Conservation (phyloP, 2,797 vertebrate species). For the Clarias laeviceps region DNA sequence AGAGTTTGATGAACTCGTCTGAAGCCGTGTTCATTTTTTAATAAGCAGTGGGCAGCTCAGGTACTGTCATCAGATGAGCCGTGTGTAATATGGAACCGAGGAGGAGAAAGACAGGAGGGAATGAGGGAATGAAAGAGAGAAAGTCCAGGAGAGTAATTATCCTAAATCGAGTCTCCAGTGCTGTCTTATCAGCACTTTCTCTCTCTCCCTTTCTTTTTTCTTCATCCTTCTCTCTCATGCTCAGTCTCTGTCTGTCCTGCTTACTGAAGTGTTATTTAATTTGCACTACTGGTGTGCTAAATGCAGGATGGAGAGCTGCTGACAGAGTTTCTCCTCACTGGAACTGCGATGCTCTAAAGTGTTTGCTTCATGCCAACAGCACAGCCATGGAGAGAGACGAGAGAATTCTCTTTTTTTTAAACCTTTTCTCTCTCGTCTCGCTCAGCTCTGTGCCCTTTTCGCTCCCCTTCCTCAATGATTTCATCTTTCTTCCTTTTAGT, state of each 20-base stretch:
- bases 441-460: conserved; percentile 18
- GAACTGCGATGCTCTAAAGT: conserved; percentile 46
- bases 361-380: conserved; percentile 43
- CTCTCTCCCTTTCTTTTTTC: conserved; percentile 36
- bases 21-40: conserved; percentile 72
- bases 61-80: conserved; percentile 70
- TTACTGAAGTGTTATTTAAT: conserved; percentile 53
- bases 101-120: conserved; percentile 33
- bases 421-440: conserved; percentile 26
- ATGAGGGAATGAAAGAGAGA: conserved; percentile 57
- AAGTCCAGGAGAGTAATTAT: conserved; percentile 76
- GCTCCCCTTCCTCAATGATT: conserved; percentile 25
- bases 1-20: conserved; percentile 74
- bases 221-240: conserved; percentile 23
- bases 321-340: conserved; percentile 52
- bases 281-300: conserved; percentile 70
- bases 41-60: conserved; percentile 78
- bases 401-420: conserved; percentile 6
- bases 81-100: conserved; percentile 71
- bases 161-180: conserved; percentile 75
- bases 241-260: conserved; percentile 35
- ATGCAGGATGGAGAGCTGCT: conserved; percentile 70
- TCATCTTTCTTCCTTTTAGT: conserved; percentile 19
- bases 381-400: conserved; percentile 25
- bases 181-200: conserved; percentile 72